These are phyloP conservation scores for Melanotaenia maccullochi DNA, from an alignment of 2,797 vertebrate genomes.

Conservation along the genomic window DNA sequence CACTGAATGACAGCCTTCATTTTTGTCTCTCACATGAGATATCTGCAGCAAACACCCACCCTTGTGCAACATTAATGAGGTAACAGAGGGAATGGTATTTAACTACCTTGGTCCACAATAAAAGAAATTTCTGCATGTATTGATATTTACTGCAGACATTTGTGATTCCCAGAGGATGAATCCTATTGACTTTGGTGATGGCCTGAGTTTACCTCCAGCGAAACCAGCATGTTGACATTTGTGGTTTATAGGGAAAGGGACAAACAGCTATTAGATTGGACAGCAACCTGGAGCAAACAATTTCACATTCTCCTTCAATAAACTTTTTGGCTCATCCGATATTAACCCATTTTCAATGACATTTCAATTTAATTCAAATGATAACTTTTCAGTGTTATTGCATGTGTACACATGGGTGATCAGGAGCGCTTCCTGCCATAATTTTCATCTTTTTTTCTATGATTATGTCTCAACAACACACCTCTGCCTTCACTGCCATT, in stretches of 20 bases:
- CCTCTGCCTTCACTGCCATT: not conserved
- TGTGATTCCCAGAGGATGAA: constrained; percentile 8
- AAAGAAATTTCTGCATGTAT: constrained; percentile 17
- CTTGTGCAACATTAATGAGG: not conserved
- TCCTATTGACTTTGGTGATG: not conserved
- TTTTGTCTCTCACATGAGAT: not conserved
- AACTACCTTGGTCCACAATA: not conserved
- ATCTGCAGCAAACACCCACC: not conserved
- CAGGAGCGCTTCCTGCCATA: no score
- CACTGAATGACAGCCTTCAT: not conserved
- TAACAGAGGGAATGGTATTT: not conserved
- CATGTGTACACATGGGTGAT: no score
- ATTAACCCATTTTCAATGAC: not conserved
- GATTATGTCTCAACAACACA: not conserved
- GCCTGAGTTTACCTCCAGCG: not conserved
- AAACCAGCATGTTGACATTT: constrained; percentile 24
- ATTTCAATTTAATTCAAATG: not conserved
- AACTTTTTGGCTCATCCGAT: not conserved
- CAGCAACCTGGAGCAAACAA: not conserved
- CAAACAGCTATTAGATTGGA: not conserved
- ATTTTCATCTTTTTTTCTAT: no score
- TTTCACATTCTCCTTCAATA: not conserved
- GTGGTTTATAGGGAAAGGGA: constrained; percentile 13
- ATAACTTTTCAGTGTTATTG: no score
- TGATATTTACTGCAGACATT: constrained; percentile 25